Evolutionary conservation across 1,140 invertebrate genomes (phyloP), one percentile per base, ranked within the genome.

Genomic region (Lepidurus couesii): DNA sequence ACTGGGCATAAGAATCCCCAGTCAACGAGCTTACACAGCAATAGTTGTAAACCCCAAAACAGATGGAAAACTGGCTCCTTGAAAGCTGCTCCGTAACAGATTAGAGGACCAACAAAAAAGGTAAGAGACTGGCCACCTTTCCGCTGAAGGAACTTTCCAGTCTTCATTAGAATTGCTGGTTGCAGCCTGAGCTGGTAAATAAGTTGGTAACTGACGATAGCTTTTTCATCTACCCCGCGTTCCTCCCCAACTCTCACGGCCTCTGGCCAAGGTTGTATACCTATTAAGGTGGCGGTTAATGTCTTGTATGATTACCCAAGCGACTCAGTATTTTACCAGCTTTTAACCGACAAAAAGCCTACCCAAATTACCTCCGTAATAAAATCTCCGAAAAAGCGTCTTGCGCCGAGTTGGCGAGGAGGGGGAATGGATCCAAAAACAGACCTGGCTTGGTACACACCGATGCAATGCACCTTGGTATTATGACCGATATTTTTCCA

Each of bases 281-380:
- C 53, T 65, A 65, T 65, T 65, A 65, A 13, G 53, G 53, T 65
- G 53, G 6, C 21, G 21, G 53, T 65, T 65, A 65, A 65, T 65
- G 53, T 65, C 53, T 65, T 65, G 13, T 65, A 65, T 65, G 53
- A 65, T 65, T 65, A 21, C 53, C 53, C 53, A 65, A 65, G 53
- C 53, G 53, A 65, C 53, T 65, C 53, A 21, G 53, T 65, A 16
- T 65, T 65, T 65, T 65, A 65, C 53, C 53, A 65, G 53, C 53
- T 65, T 65, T 8, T 7, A 65, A 21, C 53, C 53, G 53, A 65
- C 53, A 65, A 65, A 65, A 65, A 65, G 53, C 53, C 53, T 65
- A 65, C 53, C 53, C 53, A 65, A 65, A 65, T 65, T 65, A 65
- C 53, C 16, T 21, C 53, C 53, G 53, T 2, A 13, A 65, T 65